Percentiles rank a stretch among this genome's conserved stretches.
These are phyloP conservation scores for Mesocricetus auratus DNA, from an alignment of 2,113 vertebrate species.

Conservation along the genomic window DNA sequence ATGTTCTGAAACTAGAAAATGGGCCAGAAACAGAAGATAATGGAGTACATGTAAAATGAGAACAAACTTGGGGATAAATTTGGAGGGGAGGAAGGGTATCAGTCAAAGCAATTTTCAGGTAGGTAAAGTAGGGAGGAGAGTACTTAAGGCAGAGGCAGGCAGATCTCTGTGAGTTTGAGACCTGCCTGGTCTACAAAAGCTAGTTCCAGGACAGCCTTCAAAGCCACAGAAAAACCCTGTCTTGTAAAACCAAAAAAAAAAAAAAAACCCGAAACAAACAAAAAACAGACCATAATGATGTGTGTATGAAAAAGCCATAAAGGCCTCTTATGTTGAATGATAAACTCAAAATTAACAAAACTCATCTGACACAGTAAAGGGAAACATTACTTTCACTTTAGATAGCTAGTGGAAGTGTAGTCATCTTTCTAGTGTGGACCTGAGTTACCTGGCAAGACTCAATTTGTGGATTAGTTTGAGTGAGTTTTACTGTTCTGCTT, in stretches of 20 bases:
- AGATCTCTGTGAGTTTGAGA: no score
- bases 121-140: not conserved
- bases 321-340: no score
- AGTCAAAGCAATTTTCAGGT: no score
- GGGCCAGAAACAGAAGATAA: not conserved
- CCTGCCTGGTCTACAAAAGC: no score
- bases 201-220: no score
- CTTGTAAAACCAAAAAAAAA: no score
- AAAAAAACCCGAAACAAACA: no score
- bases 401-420: not conserved
- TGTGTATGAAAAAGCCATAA: not conserved
- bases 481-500: not conserved
- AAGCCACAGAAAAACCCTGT: no score
- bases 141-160: no score
- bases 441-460: not conserved
- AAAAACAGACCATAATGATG: not conserved
- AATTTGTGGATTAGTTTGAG: not conserved
- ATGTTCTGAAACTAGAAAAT: not conserved
- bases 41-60: not conserved
- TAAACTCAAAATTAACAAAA: not conserved
- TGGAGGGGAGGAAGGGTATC: not conserved
- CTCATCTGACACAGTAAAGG: not conserved
- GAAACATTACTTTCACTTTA: constrained; percentile 28
- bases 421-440: not conserved
- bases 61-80: not conserved